Conservation (phyloP, 2,797 vertebrate species). For the Garrulus glandarius region DNA sequence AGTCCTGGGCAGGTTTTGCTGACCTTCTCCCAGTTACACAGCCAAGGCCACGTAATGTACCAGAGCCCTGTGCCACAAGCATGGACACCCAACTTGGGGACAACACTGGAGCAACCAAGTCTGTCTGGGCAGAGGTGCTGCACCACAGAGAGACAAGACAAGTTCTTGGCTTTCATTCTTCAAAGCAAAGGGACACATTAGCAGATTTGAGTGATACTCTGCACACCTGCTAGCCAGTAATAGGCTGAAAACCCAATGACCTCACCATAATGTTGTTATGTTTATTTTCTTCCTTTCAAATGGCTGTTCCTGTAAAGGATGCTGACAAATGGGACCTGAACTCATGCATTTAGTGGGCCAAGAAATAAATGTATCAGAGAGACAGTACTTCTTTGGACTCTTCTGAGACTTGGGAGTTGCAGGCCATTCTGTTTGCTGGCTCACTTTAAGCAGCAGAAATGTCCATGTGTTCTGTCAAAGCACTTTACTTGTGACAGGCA, state of each 20-base stretch:
- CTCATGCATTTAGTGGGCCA: conserved; percentile 16
- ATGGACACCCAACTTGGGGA: neutral
- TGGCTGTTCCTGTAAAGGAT: neutral
- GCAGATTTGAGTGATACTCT: neutral
- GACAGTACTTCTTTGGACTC: neutral
- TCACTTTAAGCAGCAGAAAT: neutral
- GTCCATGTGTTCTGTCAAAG: conserved; percentile 56
- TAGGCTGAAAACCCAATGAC: neutral
- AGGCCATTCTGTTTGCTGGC: neutral
- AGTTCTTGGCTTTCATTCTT: neutral
- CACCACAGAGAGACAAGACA: neutral
- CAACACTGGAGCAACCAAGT: neutral
- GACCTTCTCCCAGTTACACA: neutral
- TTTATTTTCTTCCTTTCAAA: conserved; percentile 55
- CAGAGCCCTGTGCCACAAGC: neutral
- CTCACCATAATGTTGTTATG: neutral
- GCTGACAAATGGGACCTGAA: conserved; percentile 36
- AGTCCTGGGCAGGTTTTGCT: neutral
- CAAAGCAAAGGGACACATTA: neutral
- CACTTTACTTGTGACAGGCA: conserved; percentile 55
- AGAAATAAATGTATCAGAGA: conserved; percentile 18
- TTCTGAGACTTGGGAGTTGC: neutral
- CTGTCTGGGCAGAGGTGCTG: neutral
- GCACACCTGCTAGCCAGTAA: conserved; percentile 1
- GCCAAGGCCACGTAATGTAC: accelerated